Evolutionary conservation across 2,797 vertebrate species (phyloP).

Genomic region (Phylloscopus collybita): DNA sequence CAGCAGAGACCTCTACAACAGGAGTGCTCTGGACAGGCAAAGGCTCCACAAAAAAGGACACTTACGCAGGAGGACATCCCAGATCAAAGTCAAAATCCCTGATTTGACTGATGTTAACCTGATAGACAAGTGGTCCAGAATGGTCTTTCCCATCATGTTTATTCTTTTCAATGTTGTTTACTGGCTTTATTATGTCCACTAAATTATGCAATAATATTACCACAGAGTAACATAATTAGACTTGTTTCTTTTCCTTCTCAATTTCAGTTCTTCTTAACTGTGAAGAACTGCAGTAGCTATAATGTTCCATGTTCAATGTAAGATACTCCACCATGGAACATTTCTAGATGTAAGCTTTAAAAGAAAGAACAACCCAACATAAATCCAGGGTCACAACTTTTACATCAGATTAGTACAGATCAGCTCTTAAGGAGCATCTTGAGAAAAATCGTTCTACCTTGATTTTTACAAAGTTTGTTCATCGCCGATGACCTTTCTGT

Average conservation of each 20-base stretch:
- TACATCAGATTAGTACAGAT: slow-evolving; percentile 28
- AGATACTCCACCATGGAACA: slow-evolving; percentile 67
- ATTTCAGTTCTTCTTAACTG: slow-evolving; percentile 23
- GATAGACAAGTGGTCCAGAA: slow-evolving; percentile 97
- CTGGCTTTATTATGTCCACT: slow-evolving; percentile 96
- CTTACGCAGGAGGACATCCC: slow-evolving; percentile 87
- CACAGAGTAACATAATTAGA: slow-evolving; percentile 18
- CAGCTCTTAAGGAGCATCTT: slow-evolving; percentile 5
- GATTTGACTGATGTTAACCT: slow-evolving; percentile 94
- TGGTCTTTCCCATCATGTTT: slow-evolving; percentile 92
- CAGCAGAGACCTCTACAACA: slow-evolving; percentile 85
- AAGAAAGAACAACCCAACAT: not conserved
- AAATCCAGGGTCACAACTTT: slow-evolving; percentile 32
- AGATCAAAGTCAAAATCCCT: slow-evolving; percentile 95
- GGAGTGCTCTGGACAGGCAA: slow-evolving; percentile 82
- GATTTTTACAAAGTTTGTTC: slow-evolving; percentile 34
- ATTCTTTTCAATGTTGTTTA: slow-evolving; percentile 96
- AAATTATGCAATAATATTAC: slow-evolving; percentile 58
- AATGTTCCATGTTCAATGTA: slow-evolving; percentile 63
- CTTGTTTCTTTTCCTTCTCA: slow-evolving; percentile 58
- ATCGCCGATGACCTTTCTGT: slow-evolving; percentile 20
- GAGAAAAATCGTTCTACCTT: not conserved
- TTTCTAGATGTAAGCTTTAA: not conserved
- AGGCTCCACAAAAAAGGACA: slow-evolving; percentile 85
- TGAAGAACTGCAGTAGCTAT: slow-evolving; percentile 64